phyloP scores from a whole-genome alignment of 2,113 vertebrate genomes.

The Egretta garzetta region DNA sequence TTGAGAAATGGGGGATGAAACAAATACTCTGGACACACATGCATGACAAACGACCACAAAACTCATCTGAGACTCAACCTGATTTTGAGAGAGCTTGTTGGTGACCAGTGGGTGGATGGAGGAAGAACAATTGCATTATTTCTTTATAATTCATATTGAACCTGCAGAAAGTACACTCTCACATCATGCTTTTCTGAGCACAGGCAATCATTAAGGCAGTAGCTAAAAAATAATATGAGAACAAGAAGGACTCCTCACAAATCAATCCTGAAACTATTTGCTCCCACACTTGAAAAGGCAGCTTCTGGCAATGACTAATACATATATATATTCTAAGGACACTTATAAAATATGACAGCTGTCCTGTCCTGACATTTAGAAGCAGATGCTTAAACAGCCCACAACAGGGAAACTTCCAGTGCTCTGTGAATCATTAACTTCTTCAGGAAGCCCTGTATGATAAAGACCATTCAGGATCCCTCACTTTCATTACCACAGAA shows the following conservation, averaged over 20 bases:
- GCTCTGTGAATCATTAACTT: background rate
- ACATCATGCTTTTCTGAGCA: background rate
- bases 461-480: background rate
- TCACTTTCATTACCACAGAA: background rate
- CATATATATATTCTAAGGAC: background rate
- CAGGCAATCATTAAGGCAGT: background rate
- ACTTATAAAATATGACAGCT: background rate
- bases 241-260: background rate
- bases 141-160: background rate
- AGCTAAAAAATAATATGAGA: background rate
- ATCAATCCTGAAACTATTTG: background rate
- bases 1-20: background rate
- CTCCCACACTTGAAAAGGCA: background rate
- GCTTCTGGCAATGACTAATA: constrained; percentile 7
- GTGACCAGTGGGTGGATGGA: background rate
- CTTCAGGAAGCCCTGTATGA: background rate
- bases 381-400: background rate
- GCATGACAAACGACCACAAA: background rate
- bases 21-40: background rate
- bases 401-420: background rate
- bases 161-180: background rate
- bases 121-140: background rate
- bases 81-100: background rate
- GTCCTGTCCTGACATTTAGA: constrained; percentile 26
- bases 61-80: background rate